Base-by-base conservation (phyloP, 2,113 vertebrate genomes). In the Astur gentilis region DNA sequence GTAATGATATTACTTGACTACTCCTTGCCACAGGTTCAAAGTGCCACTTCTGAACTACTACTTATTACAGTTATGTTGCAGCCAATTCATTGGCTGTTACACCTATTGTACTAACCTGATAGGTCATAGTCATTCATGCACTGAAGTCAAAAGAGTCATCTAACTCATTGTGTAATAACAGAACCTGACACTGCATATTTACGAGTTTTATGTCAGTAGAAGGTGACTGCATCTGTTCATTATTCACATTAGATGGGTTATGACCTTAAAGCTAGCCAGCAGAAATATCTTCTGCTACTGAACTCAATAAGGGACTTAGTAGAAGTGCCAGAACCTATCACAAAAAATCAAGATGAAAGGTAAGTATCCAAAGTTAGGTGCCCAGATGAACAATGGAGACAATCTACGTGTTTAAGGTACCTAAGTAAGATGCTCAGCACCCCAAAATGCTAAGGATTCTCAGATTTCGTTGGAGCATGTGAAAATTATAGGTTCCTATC, bases 61-160 rank as follows among this genome's bases (percentile, higher is more conserved):
- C 36, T 50, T 27, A 23, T 45, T 52, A n/a, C 67, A 67, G 49
- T 34, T 19, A 6, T 47, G 83, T 67, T 54, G 25, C 60, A 82
- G 36, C 16, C 19, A 44, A 29, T 64, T 77, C n/a, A 27, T 32
- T 40, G n/a, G 45, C 34, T 76, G 58, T 19, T 47, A 7, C 32
- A 67, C 25, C 16, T 62, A 36, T 42, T 69, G 47, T 22, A 45
- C 58, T 81, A 65, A 36, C 16, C 19, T 64, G 47, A 34, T 75
- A 78, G 75, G 78, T 29, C 67, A 36, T 26, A 55, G 42, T 13
- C 76, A 62, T 26, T 89, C 94, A 31, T 42, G 65, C 52, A 19
- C 65, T 79, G 88, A 38, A 95, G 79, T 66, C 95, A 96, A 67
- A 91, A 17, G 58, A 78, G 83, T 90, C 88, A 85, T 47, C 54